phyloP scores from a whole-genome alignment of 64 coral and sea anemone species.

The Catalaphyllia jardinei region DNA sequence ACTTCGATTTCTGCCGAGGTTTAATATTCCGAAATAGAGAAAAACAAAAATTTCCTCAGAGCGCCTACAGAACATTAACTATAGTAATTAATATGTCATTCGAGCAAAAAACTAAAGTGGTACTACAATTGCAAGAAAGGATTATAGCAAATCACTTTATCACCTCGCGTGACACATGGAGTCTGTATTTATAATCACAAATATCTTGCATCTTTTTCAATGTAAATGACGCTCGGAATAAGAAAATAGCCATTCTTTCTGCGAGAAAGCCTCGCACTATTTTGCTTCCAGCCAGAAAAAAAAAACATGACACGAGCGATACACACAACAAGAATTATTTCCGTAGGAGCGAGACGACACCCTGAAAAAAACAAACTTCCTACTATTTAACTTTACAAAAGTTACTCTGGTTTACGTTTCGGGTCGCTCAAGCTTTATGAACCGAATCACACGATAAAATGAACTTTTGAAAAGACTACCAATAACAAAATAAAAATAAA shows the following conservation, averaged over 20 bases:
- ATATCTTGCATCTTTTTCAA: not conserved
- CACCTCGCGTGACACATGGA: constrained; percentile 41
- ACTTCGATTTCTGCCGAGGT: not conserved
- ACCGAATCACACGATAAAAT: not conserved
- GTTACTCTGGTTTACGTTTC: not conserved
- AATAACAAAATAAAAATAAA: constrained; percentile 7
- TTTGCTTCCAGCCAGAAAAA: not conserved
- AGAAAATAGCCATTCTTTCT: constrained; percentile 10
- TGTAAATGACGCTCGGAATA: not conserved
- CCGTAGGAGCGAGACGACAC: constrained; percentile 8
- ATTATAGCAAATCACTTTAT: constrained; percentile 44
- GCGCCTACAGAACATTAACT: constrained; percentile 1
- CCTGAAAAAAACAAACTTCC: not conserved
- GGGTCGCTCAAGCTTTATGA: not conserved
- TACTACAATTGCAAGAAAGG: constrained; percentile 5
- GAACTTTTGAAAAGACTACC: not conserved
- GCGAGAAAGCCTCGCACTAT: not conserved
- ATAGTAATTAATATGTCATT: constrained; percentile 50
- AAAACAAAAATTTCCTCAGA: not conserved
- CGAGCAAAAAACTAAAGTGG: constrained; percentile 18
- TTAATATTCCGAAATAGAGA: not conserved
- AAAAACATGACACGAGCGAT: not conserved
- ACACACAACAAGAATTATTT: constrained; percentile 43
- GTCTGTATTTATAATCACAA: constrained; percentile 15
- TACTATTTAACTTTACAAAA: not conserved